Conservation (phyloP, 2,113 vertebrate species). For the Hypocryptadius cinnamomeus region DNA sequence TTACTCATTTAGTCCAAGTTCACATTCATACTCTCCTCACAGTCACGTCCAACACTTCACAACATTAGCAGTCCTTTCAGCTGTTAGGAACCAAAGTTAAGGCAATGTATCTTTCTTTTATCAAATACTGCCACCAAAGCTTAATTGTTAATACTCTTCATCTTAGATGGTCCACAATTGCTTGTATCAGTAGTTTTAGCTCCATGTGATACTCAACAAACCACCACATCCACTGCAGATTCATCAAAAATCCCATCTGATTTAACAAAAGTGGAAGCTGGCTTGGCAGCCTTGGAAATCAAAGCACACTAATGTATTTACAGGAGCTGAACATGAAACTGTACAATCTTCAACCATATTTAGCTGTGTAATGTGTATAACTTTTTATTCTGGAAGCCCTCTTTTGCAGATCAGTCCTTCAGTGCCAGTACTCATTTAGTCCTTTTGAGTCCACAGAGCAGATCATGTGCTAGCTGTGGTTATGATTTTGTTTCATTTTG, state of each 20-base stretch:
- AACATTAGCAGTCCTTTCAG: not conserved
- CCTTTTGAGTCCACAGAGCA: not conserved
- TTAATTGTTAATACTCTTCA: constrained; percentile 26
- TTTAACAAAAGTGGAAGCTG: not conserved
- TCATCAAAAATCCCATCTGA: not conserved
- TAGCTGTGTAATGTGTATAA: not conserved
- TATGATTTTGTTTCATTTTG: not conserved
- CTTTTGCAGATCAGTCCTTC: not conserved
- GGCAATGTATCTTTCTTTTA: not conserved
- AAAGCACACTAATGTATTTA: not conserved
- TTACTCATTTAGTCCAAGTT: not conserved
- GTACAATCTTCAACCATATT: not conserved
- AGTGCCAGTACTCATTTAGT: not conserved
- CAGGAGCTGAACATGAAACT: not conserved
- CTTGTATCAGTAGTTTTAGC: constrained; percentile 34
- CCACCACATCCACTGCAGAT: constrained; percentile 1
- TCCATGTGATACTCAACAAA: not conserved
- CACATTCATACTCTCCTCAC: not conserved
- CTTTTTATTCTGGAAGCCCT: not conserved
- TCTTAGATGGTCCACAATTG: not conserved
- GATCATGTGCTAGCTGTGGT: not conserved
- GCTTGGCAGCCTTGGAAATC: not conserved
- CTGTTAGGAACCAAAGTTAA: not conserved
- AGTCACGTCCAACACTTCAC: not conserved
- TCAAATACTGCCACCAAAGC: constrained; percentile 18